Base-by-base conservation (phyloP, 1,140 invertebrate genomes). In the Diabrotica undecimpunctata region DNA sequence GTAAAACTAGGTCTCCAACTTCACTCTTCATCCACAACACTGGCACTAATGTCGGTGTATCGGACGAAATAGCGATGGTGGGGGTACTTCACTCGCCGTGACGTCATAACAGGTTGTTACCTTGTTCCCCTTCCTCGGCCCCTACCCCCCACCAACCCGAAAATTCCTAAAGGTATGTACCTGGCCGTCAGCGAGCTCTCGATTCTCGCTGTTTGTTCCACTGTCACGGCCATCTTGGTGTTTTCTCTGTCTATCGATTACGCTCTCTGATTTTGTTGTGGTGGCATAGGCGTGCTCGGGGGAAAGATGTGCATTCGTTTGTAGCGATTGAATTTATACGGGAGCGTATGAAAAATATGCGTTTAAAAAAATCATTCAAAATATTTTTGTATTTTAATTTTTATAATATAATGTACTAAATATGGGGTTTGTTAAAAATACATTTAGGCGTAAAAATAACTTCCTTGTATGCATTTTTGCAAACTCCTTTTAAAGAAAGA, bases 31-130 rank as follows among this genome's bases (percentile, higher is more conserved):
- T 62, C 13, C 61, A 54, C 51, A 62, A 62, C 61, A 55, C 61
- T 55, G 59, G 55, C 65, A 62, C 60, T 66, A 66, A 56, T 54
- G 64, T 46, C 54, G 54, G 37, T 37, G 56, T 50, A 55, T 66
- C 50, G 46, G 54, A 12, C 35, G 56, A 65, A 46, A 46, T 46
- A 46, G n/a, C 41, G 41, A n/a, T 46, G 41, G 66, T 65, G 63
- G 67, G 70, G 66, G 59, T 68, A 64, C 62, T 65, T 61, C 65
- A 67, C 64, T 25, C 55, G 51, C 9, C 7, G 66, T 77, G 75
- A 77, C 75, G 75, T 77, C 75, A 77, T 71, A 72, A 76, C 75
- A 77, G 75, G 75, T 77, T 77, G 75, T 75, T 76, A 76, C 75
- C 72, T 75, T 73, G 70, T 70, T 66, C 67, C 68, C 58, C 56